Conservation (phyloP, 2,888 invertebrate species). For the Pocota personata region DNA sequence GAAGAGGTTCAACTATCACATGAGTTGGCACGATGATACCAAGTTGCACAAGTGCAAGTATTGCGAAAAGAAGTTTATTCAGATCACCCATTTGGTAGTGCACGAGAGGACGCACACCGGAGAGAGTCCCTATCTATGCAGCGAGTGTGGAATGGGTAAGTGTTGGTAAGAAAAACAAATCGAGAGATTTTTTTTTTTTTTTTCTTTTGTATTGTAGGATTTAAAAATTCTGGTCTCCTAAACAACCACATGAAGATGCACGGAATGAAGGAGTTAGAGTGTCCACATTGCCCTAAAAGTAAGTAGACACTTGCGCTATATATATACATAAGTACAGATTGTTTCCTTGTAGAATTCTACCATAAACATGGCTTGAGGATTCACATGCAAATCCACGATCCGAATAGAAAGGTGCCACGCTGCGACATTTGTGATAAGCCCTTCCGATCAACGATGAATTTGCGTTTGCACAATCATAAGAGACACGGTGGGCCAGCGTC, state of each 20-base stretch:
- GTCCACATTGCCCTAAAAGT: constrained; percentile 39
- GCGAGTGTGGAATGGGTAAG: constrained; percentile 40
- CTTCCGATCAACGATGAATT: constrained; percentile 28
- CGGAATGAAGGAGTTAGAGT: constrained; percentile 5
- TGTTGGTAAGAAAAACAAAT: neutral
- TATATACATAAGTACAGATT: too few relatives aligned
- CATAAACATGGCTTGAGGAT: constrained; percentile 11
- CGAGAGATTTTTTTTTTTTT: neutral
- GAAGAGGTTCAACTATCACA: constrained; percentile 52
- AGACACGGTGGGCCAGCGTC: constrained; percentile 41
- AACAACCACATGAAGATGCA: constrained; percentile 9
- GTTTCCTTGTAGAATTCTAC: constrained; percentile 19
- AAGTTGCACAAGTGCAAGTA: constrained; percentile 62
- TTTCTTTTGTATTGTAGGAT: constrained; percentile 6
- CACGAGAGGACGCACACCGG: constrained; percentile 57
- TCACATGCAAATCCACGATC: constrained; percentile 33
- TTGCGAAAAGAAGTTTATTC: constrained; percentile 60
- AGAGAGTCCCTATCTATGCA: constrained; percentile 41
- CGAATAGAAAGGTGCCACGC: neutral
- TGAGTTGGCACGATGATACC: constrained; percentile 61
- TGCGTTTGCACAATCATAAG: constrained; percentile 48
- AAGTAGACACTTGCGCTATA: too few relatives aligned
- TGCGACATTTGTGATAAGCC: constrained; percentile 38
- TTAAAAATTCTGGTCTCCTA: neutral
- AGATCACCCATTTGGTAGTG: constrained; percentile 51